Conservation (phyloP, 2,797 vertebrate genomes). For the Spatula clypeata region DNA sequence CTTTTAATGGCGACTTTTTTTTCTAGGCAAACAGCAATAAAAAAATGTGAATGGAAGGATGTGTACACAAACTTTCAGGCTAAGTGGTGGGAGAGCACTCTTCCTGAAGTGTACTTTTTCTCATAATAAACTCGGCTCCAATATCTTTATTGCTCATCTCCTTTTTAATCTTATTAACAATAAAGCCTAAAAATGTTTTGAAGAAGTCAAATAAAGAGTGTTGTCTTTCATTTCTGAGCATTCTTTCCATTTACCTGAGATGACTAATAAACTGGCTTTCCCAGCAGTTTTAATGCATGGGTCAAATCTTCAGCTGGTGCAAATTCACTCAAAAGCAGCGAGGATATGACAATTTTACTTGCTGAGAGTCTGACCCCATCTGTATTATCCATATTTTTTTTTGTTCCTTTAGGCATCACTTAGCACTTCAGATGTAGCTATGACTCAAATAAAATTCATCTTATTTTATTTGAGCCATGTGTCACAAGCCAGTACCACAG, state of each 20-base stretch:
- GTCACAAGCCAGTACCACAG: neutral
- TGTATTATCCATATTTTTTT: neutral
- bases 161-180: constrained; percentile 85
- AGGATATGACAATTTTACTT: neutral
- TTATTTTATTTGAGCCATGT: neutral
- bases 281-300: constrained; percentile 2
- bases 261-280: constrained; percentile 65
- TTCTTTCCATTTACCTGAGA: constrained; percentile 75
- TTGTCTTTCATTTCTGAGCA: constrained; percentile 68
- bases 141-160: constrained; percentile 88
- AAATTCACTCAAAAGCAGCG: neutral
- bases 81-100: constrained; percentile 83
- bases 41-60: constrained; percentile 85
- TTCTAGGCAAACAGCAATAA: constrained; percentile 86
- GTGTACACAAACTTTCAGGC: constrained; percentile 82
- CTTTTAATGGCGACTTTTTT: constrained; percentile 66
- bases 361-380: neutral
- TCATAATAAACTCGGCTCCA: constrained; percentile 82
- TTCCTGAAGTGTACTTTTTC: constrained; percentile 83
- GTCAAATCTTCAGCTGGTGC: neutral
- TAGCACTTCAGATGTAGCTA: neutral
- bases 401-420: neutral
- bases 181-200: constrained; percentile 80
- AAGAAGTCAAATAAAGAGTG: constrained; percentile 78
- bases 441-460: neutral